Evolutionary conservation across 2,113 vertebrate genomes (phyloP).

Genomic region (Numenius arquata): DNA sequence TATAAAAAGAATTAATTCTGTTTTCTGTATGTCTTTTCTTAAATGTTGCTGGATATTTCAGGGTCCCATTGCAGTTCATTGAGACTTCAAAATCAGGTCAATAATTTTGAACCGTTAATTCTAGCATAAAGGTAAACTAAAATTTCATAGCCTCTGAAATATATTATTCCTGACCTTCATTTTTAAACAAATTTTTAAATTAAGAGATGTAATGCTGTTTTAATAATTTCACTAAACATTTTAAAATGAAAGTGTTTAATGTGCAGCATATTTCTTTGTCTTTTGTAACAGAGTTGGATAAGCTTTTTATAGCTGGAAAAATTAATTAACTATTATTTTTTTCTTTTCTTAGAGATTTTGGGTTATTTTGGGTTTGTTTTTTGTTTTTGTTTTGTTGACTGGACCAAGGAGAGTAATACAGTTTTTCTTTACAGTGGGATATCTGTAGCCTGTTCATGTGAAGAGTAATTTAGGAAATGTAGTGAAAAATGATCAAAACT

Average conservation of each 20-base stretch:
- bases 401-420: neutral
- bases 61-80: neutral
- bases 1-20: neutral
- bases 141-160: neutral
- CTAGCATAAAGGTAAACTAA: neutral
- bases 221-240: neutral
- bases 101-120: neutral
- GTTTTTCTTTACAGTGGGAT: neutral
- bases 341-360: neutral
- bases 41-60: neutral
- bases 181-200: neutral
- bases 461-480: neutral
- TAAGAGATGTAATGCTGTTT: neutral
- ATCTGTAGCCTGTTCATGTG: neutral
- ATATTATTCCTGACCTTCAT: neutral
- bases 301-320: neutral
- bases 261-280: neutral
- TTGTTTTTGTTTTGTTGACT: neutral
- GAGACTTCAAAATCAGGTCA: neutral
- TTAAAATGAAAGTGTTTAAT: neutral
- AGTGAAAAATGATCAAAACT: neutral
- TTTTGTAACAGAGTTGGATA: neutral
- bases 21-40: neutral
- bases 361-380: neutral
- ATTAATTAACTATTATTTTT: neutral